Evolutionary conservation across 2,113 vertebrate genomes (phyloP), one percentile per base, ranked within the genome.

Genomic region (Podilymbus podiceps): DNA sequence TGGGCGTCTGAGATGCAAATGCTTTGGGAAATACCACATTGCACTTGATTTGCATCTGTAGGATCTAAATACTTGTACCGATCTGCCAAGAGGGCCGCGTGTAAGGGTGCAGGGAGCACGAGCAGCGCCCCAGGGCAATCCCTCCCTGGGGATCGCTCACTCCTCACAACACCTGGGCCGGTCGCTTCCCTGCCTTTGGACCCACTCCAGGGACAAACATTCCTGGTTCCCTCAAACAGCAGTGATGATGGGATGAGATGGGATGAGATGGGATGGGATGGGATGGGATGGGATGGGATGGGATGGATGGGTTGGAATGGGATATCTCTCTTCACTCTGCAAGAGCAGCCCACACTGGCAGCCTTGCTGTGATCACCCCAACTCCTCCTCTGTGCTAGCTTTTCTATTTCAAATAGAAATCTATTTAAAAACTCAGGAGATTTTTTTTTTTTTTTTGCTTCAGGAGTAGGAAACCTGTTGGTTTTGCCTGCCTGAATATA

Each of bases 1-100:
- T 95, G 75, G 87, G 95, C 12, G 27, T 66, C 84, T 84, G 80
- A 89, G 68, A 91, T 81, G 91, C 55, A 97, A 89, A 93, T 90
- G 72, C 73, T 96, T 80, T 86, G 91, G 87, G 91, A 89, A 94
- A 80, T 38, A 92, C 59, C 91, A 77, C 1, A 0, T 38, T 80
- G 67, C 0, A 1, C 53, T 79, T 94, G 44, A 82, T 95, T 94
- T 95, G 83, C 84, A 94, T 92, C 58, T 44, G 62, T 90, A 83
- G 53, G 86, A 88, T 79, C 85, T 89, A 50, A 85, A 67, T 42
- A 53, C 81, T 84, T 81, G 77, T 46, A 90, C 78, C 1, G 5
- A 53, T 85, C 35, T 55, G 62, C 79, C 16, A 58, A 35, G 63
- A 60, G 22, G 56, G 30, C 30, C 5, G 2, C 3, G 6, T 75